These are phyloP conservation scores for Pseudomugil gertrudae DNA, from an alignment of 2,797 vertebrate species.

Conservation along the genomic window DNA sequence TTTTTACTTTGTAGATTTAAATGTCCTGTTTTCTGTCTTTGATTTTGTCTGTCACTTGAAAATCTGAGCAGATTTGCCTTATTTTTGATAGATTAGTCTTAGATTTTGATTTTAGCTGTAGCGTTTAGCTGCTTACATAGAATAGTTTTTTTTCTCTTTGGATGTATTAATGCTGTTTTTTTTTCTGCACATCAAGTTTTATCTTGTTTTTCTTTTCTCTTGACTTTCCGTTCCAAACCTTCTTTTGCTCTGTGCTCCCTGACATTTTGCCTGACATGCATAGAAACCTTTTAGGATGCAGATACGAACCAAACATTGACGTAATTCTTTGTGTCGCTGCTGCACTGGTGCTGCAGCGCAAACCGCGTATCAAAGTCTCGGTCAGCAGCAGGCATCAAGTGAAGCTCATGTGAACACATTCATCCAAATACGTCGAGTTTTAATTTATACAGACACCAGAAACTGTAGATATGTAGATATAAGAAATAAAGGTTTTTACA, in stretches of 20 bases:
- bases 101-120: conserved; percentile 67
- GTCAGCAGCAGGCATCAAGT: conserved; percentile 21
- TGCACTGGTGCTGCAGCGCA: conserved; percentile 13
- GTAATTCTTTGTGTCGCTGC: conserved; percentile 32
- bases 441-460: conserved; percentile 67
- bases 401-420: conserved; percentile 35
- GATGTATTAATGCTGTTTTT: conserved; percentile 59
- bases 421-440: conserved; percentile 56
- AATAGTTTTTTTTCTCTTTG: conserved; percentile 55
- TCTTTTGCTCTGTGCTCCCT: conserved; percentile 42
- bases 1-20: conserved; percentile 65
- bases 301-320: conserved; percentile 51
- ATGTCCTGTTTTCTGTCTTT: conserved; percentile 41
- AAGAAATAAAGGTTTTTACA: conserved; percentile 62
- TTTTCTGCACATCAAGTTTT: conserved; percentile 59
- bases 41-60: conserved; percentile 73
- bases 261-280: conserved; percentile 35
- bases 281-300: conserved; percentile 44
- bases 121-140: conserved; percentile 63
- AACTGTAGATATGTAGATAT: conserved; percentile 78
- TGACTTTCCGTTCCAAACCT: conserved; percentile 56
- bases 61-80: conserved; percentile 72
- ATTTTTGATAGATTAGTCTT: conserved; percentile 70
- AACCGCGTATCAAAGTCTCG: conserved; percentile 14
- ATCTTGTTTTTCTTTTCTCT: conserved; percentile 32